Percentiles rank a stretch among this genome's conserved stretches.
Conservation (phyloP, 2,113 vertebrate genomes). For the Recurvirostra avosetta region DNA sequence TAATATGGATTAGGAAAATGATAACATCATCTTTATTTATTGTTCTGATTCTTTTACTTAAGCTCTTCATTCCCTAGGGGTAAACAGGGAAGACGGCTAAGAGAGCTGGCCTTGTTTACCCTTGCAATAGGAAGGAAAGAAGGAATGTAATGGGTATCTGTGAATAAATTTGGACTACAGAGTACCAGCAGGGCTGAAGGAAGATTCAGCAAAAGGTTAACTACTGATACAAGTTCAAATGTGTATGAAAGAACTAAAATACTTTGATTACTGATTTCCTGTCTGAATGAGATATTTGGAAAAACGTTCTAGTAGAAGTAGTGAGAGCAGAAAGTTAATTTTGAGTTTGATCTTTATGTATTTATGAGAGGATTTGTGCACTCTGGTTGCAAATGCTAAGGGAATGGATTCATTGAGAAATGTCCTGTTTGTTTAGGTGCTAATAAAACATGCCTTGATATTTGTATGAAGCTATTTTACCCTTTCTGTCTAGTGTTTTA, state of each 20-base stretch:
- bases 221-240: not conserved
- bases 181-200: not conserved
- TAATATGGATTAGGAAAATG: slow-evolving; percentile 47
- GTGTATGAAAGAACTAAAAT: not conserved
- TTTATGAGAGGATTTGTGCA: not conserved
- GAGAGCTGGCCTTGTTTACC: not conserved
- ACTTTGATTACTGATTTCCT: not conserved
- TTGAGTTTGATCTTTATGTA: not conserved
- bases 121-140: not conserved
- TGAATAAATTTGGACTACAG: not conserved
- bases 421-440: not conserved
- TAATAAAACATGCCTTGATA: not conserved
- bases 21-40: slow-evolving; percentile 46
- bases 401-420: not conserved
- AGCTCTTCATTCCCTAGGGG: slow-evolving; percentile 15
- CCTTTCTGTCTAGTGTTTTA: not conserved
- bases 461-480: not conserved
- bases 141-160: not conserved
- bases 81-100: not conserved
- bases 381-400: not conserved
- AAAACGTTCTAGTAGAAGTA: not conserved
- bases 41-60: slow-evolving; percentile 33
- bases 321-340: not conserved
- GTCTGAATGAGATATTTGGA: not conserved
- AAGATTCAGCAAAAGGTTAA: not conserved